Evolutionary conservation across 2,113 vertebrate species (phyloP).

Genomic region (Formicarius rufipectus): DNA sequence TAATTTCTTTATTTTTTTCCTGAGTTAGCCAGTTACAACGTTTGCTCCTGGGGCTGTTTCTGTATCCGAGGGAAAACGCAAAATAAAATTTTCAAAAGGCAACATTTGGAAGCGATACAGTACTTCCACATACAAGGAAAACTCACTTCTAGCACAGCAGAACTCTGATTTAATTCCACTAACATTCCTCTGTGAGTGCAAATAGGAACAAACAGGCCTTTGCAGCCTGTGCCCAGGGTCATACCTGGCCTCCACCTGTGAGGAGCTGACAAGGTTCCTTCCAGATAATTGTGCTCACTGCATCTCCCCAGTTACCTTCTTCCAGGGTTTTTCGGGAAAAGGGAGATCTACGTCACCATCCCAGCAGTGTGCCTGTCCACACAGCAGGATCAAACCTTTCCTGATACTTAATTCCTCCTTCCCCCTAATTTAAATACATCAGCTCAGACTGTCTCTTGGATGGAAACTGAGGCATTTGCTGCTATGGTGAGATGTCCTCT

Average conservation of each 20-base stretch:
- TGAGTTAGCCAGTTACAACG: background rate
- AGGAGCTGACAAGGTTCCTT: background rate
- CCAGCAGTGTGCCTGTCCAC: background rate
- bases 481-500: background rate
- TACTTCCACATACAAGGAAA: background rate
- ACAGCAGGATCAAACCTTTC: background rate
- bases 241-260: accelerated
- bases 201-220: background rate
- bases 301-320: background rate
- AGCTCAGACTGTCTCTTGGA: background rate
- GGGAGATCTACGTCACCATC: background rate
- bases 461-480: background rate
- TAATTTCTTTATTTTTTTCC: background rate
- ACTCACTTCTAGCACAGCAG: background rate
- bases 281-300: background rate
- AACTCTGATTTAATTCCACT: background rate
- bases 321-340: background rate
- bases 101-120: background rate
- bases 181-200: background rate
- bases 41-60: background rate
- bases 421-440: background rate
- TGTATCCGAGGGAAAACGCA: background rate
- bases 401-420: background rate
- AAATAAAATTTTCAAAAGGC: background rate
- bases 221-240: background rate